Evolutionary conservation across 2,797 vertebrate genomes (phyloP).

Genomic region (Emys orbicularis): DNA sequence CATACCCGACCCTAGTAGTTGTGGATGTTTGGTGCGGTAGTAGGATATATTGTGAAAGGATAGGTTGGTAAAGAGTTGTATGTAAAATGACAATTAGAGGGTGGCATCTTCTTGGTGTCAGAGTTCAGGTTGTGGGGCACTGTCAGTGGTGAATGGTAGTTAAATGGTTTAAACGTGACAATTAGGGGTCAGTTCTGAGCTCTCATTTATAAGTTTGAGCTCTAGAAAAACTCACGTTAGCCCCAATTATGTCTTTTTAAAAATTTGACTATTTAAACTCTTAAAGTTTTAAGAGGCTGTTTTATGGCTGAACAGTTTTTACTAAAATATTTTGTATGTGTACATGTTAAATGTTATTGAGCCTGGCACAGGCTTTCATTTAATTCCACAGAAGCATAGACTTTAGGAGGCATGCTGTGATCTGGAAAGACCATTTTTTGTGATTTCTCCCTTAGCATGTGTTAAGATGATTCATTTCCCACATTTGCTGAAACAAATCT

Average conservation of each 20-base stretch:
- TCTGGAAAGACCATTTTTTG: background rate
- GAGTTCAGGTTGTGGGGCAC: background rate
- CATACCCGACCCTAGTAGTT: background rate
- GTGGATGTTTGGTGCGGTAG: background rate
- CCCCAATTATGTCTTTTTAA: background rate
- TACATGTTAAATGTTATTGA: background rate
- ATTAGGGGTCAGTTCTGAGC: background rate
- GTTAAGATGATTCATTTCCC: constrained; percentile 14
- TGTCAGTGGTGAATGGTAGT: background rate
- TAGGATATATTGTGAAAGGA: background rate
- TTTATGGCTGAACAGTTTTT: background rate
- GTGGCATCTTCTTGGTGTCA: background rate
- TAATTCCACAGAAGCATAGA: background rate
- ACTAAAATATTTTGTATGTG: background rate
- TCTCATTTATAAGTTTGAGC: background rate
- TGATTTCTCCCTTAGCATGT: background rate
- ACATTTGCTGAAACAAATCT: constrained; percentile 33
- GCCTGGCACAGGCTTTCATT: background rate
- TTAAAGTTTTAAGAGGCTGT: background rate
- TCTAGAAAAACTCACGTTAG: background rate
- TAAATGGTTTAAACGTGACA: background rate
- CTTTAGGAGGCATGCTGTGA: background rate
- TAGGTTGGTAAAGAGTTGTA: background rate
- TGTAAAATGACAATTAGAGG: background rate
- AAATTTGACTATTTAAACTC: background rate